A percentile compares a stretch with the other conserved stretches of the same genome.
Conservation (phyloP, 2,888 invertebrate genomes). For the Graphium colonna region DNA sequence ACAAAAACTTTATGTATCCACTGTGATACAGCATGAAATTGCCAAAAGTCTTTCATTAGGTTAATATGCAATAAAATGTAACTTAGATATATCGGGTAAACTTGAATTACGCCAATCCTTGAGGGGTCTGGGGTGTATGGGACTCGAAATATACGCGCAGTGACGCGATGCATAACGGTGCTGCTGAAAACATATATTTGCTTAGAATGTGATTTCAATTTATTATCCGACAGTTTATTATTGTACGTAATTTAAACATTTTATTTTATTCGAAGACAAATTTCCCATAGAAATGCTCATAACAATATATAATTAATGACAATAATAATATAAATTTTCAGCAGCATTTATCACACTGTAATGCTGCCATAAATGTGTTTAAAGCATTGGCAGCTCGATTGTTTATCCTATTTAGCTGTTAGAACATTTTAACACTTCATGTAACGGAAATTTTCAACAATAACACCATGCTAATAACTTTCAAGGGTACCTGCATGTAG, state of each 20-base stretch:
- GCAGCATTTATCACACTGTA: constrained; percentile 18
- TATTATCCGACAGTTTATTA: neutral
- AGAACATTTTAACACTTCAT: constrained; percentile 28
- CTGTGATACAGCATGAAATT: too few species aligned
- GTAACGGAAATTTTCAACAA: constrained; percentile 15
- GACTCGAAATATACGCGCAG: constrained; percentile 2
- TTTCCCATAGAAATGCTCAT: constrained; percentile 29
- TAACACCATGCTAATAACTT: neutral
- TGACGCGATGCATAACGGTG: neutral
- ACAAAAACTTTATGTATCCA: too few species aligned
- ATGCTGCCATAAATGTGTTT: constrained; percentile 1
- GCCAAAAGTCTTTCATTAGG: too few species aligned
- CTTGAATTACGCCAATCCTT: too few species aligned
- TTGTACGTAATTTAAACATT: neutral
- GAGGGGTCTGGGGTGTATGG: constrained; percentile 12
- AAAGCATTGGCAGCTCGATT: constrained; percentile 26
- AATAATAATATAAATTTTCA: constrained; percentile 19
- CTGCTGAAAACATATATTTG: constrained; percentile 1
- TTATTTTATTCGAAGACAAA: too few species aligned
- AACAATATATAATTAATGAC: constrained; percentile 1
- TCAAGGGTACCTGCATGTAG: constrained; percentile 34
- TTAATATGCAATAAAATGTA: too few species aligned
- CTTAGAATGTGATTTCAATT: neutral
- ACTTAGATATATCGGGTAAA: too few species aligned
- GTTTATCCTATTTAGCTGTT: constrained; percentile 19